These are phyloP conservation scores for Metopolophium dirhodum DNA, from an alignment of 1,140 invertebrate species.

Conservation along the genomic window DNA sequence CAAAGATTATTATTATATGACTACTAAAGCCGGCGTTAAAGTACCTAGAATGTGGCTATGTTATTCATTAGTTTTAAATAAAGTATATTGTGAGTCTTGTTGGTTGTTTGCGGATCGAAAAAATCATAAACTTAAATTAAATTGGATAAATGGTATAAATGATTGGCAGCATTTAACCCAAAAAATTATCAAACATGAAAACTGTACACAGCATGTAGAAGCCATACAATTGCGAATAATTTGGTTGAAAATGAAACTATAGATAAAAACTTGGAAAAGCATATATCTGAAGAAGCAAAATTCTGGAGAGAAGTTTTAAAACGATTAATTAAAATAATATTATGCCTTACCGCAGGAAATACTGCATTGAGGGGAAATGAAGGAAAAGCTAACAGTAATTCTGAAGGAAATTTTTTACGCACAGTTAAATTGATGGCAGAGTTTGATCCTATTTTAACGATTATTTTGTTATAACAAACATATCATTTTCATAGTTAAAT, in stretches of 20 bases:
- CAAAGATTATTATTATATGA: not conserved
- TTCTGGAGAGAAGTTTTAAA: too few relatives aligned
- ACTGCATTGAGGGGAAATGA: not conserved
- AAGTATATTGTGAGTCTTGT: not conserved
- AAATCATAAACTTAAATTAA: not conserved
- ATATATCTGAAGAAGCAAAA: too few relatives aligned
- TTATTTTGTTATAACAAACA: too few relatives aligned
- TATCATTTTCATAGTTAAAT: too few relatives aligned
- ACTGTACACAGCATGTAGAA: not conserved
- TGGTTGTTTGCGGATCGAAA: not conserved
- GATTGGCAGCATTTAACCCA: not conserved
- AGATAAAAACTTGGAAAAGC: not conserved
- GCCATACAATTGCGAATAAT: not conserved
- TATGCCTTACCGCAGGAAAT: not conserved
- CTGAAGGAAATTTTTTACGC: slow-evolving; percentile 13
- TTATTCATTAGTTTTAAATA: not conserved
- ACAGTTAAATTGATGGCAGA: not conserved
- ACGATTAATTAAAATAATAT: too few relatives aligned
- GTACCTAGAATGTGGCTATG: not conserved
- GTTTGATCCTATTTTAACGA: not conserved
- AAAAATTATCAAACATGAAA: slow-evolving; percentile 2
- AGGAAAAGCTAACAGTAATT: not conserved
- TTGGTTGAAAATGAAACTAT: not conserved
- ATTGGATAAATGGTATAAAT: not conserved
- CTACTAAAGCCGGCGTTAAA: not conserved